These are phyloP conservation scores for Solenopsis fugax DNA, from an alignment of 1,140 invertebrate species.

Conservation along the genomic window DNA sequence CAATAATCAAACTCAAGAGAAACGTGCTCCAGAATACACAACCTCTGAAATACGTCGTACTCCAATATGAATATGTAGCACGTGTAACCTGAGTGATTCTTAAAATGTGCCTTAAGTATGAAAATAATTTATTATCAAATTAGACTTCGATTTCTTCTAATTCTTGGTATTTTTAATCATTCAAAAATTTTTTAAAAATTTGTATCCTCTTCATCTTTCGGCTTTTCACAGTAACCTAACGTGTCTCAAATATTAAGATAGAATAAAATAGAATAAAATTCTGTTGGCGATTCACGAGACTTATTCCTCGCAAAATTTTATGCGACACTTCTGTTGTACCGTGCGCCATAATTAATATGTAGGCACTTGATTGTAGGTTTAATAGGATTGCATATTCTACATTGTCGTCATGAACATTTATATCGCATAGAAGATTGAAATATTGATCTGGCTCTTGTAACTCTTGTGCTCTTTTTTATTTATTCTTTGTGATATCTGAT, in stretches of 20 bases:
- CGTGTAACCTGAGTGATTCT: neutral
- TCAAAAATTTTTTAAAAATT: neutral
- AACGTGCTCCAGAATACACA: neutral
- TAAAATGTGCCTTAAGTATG: neutral
- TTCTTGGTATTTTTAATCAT: neutral
- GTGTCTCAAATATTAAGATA: neutral
- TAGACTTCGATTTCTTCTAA: neutral
- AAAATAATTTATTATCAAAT: neutral
- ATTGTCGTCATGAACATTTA: no score
- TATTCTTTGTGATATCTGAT: no score
- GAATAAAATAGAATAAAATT: neutral
- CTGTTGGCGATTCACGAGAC: neutral
- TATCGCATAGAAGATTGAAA: no score
- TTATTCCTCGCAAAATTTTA: no score
- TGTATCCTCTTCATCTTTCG: neutral
- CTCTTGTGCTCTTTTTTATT: no score
- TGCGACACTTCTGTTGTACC: no score
- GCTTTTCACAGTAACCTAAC: neutral
- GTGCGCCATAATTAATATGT: no score
- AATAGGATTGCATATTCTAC: no score
- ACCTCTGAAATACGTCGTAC: neutral
- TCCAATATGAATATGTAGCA: neutral
- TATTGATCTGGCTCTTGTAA: no score
- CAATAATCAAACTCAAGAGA: constrained; percentile 27
- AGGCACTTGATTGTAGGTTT: no score